Percentiles rank a stretch among this genome's conserved stretches.
These are phyloP conservation scores for Turnix velox DNA, from an alignment of 2,113 vertebrate genomes.

Conservation along the genomic window DNA sequence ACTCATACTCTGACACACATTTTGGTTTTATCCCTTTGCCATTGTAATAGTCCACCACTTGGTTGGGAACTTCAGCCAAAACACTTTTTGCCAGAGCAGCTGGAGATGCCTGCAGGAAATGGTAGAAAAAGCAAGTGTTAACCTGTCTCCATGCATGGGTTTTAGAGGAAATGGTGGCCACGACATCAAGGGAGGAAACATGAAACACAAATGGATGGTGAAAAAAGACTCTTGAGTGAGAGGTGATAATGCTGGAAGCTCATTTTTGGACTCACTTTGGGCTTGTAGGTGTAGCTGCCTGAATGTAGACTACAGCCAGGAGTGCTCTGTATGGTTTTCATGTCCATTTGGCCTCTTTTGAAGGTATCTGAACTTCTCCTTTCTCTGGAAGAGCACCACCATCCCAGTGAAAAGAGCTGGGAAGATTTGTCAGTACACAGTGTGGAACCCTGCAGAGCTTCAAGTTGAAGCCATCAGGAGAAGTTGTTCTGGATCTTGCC, in stretches of 20 bases:
- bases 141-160: not conserved
- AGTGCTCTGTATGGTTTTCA: not conserved
- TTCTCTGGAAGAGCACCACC: not conserved
- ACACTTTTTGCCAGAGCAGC: conserved; percentile 95
- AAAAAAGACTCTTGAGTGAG: not conserved
- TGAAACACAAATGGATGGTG: not conserved
- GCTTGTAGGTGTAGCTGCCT: not conserved
- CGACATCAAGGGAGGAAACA: not conserved
- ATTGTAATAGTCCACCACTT: conserved; percentile 99
- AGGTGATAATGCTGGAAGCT: not conserved
- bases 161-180: not conserved
- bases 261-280: not conserved
- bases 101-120: conserved; percentile 86
- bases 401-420: not conserved
- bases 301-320: not conserved
- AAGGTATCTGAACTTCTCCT: not conserved
- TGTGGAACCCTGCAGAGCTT: not conserved
- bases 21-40: conserved; percentile 96
- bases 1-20: conserved; percentile 87
- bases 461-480: too few species aligned
- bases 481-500: too few species aligned
- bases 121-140: conserved; percentile 57
- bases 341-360: not conserved
- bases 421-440: not conserved
- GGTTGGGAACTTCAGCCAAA: conserved; percentile 95